Conservation (phyloP, 2,888 invertebrate genomes). For the Bombyx huttoni region DNA sequence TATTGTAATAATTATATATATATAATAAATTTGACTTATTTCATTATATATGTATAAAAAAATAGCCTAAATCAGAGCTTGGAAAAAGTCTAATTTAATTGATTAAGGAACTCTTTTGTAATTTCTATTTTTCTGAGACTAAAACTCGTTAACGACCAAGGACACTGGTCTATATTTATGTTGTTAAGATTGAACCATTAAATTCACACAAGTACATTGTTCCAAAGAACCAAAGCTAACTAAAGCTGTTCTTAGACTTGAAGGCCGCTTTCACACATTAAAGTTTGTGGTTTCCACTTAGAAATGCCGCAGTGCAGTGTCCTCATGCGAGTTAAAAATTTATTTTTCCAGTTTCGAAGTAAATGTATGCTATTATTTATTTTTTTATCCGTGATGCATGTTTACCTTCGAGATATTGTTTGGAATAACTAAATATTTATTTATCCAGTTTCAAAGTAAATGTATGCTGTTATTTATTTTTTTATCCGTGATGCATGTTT, state of each 20-base stretch:
- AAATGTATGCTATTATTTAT: neutral
- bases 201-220: slow-evolving; percentile 26
- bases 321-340: slow-evolving; percentile 2
- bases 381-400: too few relatives aligned
- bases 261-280: slow-evolving; percentile 19
- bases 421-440: too few relatives aligned
- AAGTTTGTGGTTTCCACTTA: slow-evolving; percentile 18
- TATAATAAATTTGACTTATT: too few relatives aligned
- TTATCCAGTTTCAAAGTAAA: too few relatives aligned
- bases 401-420: too few relatives aligned
- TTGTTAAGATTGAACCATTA: slow-evolving; percentile 10
- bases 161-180: neutral
- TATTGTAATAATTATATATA: too few relatives aligned
- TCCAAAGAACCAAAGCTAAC: slow-evolving; percentile 24
- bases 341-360: neutral
- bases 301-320: slow-evolving; percentile 23
- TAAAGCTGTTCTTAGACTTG: slow-evolving; percentile 20
- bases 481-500: too few relatives aligned
- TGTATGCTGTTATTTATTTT: too few relatives aligned
- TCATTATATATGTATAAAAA: too few relatives aligned
- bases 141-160: neutral
- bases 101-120: too few relatives aligned
- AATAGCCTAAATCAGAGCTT: too few relatives aligned
- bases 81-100: too few relatives aligned
- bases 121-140: neutral